These are phyloP conservation scores for Leucosticte australis DNA, from an alignment of 2,113 vertebrate genomes.

Conservation along the genomic window DNA sequence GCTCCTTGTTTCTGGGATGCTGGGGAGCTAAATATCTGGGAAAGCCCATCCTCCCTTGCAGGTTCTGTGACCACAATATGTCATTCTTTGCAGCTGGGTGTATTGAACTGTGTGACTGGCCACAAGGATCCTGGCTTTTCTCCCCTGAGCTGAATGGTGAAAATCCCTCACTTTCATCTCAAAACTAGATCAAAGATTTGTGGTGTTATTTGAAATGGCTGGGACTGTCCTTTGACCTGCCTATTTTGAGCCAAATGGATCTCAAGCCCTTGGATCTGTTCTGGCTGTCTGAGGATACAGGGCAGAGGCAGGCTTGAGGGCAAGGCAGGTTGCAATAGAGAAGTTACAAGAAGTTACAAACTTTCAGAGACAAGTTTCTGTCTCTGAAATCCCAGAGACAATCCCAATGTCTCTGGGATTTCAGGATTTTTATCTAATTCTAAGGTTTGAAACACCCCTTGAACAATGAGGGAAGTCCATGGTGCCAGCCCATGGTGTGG, in stretches of 20 bases:
- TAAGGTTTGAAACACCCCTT: neutral
- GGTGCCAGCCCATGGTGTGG: accelerated
- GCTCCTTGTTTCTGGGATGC: neutral
- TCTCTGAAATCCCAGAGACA: too few species aligned
- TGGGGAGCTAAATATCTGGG: neutral
- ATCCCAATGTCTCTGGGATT: neutral
- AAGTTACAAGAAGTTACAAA: too few species aligned
- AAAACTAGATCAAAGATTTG: neutral
- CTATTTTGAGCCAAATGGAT: neutral
- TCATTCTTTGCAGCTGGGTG: neutral
- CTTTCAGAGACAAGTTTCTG: too few species aligned
- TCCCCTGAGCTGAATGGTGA: neutral
- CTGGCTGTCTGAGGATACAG: neutral
- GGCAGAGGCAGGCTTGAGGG: neutral
- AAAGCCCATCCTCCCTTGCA: neutral
- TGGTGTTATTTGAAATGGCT: neutral
- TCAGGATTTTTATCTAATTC: neutral
- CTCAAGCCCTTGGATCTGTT: neutral
- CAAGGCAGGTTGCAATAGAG: neutral
- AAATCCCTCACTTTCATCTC: neutral
- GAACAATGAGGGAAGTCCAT: neutral
- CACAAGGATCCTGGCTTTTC: neutral
- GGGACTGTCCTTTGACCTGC: neutral
- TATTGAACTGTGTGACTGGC: neutral
- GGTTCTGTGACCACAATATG: neutral